Evolutionary conservation across 2,888 invertebrate species (phyloP).

Genomic region (Ormyrus thymus): DNA sequence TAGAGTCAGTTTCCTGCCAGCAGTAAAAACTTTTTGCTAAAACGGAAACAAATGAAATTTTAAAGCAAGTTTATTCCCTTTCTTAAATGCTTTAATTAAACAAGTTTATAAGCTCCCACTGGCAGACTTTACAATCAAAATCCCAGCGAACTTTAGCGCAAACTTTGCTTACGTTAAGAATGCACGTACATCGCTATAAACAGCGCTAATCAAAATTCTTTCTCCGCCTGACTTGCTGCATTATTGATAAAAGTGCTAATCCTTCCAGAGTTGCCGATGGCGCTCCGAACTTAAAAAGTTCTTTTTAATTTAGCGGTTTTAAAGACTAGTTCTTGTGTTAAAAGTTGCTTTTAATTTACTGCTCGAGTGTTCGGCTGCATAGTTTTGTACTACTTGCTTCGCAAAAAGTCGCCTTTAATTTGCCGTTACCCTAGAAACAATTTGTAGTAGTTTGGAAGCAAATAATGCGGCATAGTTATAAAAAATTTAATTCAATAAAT

Average conservation of each 20-base stretch:
- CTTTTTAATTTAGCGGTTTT: too few species aligned
- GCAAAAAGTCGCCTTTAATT: too few species aligned
- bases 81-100: slow-evolving; percentile 36
- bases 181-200: slow-evolving; percentile 10
- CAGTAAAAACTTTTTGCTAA: background rate
- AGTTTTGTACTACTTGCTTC: too few species aligned
- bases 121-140: slow-evolving; percentile 35
- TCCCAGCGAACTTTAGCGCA: background rate
- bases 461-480: too few species aligned
- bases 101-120: slow-evolving; percentile 19
- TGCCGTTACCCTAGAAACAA: too few species aligned
- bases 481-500: too few species aligned
- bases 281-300: background rate
- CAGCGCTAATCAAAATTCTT: slow-evolving; percentile 12
- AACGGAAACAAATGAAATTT: slow-evolving; percentile 8
- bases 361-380: too few species aligned
- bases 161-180: background rate
- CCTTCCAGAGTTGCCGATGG: background rate
- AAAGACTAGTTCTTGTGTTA: too few species aligned
- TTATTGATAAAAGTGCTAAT: slow-evolving; percentile 4
- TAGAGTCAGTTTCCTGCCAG: too few species aligned
- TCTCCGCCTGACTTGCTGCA: background rate
- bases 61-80: slow-evolving; percentile 24
- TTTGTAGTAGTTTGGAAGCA: too few species aligned
- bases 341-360: too few species aligned